Evolutionary conservation across 2,797 vertebrate species (phyloP).

Genomic region (Eulemur coronatus): DNA sequence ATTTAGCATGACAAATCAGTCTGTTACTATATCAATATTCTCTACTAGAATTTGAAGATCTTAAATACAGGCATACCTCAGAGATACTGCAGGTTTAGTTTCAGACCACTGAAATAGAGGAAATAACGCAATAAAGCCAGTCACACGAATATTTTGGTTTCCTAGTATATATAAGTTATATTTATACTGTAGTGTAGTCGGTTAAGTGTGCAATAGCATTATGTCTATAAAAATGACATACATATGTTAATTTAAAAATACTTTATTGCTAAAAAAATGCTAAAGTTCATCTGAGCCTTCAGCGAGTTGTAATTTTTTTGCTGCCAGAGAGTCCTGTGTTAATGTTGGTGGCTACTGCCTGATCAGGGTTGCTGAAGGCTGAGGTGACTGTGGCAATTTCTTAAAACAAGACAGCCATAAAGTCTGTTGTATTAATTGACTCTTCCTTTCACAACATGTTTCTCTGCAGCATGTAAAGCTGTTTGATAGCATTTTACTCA

Average conservation of each 20-base stretch:
- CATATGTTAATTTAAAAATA: background rate
- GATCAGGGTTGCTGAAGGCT: background rate
- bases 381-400: background rate
- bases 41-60: background rate
- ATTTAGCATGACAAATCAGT: background rate
- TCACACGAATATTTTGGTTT: background rate
- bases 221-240: background rate
- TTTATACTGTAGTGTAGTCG: background rate
- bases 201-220: background rate
- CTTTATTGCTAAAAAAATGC: background rate
- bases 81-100: background rate
- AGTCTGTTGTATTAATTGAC: background rate
- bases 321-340: background rate
- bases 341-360: rapidly evolving
- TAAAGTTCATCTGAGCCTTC: background rate
- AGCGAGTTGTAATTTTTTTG: background rate
- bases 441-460: background rate
- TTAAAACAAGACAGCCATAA: background rate
- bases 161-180: background rate
- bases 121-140: background rate
- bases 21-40: background rate
- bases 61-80: background rate
- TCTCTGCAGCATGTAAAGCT: background rate
- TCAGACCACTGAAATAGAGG: background rate
- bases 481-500: background rate